A percentile compares a stretch with the other conserved stretches of the same genome.
Conservation (phyloP, 2,888 invertebrate genomes). For the Lasioglossum leucozonium region DNA sequence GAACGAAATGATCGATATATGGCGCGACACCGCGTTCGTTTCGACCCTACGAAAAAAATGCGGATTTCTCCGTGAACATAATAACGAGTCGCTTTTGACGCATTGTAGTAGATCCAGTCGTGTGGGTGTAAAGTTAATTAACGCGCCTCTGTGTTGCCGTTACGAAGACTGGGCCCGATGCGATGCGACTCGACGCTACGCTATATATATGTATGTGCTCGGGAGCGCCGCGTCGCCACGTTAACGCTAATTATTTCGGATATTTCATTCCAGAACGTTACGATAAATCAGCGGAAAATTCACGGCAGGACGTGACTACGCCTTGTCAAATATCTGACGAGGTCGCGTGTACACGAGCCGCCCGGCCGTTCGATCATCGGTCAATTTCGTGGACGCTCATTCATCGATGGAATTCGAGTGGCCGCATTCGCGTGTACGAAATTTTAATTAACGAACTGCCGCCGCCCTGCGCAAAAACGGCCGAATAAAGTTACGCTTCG, state of each 20-base stretch:
- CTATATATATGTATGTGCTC: no score
- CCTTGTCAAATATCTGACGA: constrained; percentile 55
- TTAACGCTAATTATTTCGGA: constrained; percentile 34
- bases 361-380: constrained; percentile 58
- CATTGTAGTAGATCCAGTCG: constrained; percentile 1
- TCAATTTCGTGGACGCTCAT: constrained; percentile 71
- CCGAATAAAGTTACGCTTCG: constrained; percentile 77
- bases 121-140: constrained; percentile 7
- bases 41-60: background rate
- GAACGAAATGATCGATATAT: background rate
- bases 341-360: constrained; percentile 16
- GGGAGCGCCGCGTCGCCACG: background rate
- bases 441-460: constrained; percentile 80
- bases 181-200: background rate
- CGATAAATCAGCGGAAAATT: constrained; percentile 53
- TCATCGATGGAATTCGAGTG: constrained; percentile 74
- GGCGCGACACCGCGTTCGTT: background rate
- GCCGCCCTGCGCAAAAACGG: constrained; percentile 67
- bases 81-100: background rate
- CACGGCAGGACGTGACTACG: constrained; percentile 39
- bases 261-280: constrained; percentile 37
- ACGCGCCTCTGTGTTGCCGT: background rate
- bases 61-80: background rate
- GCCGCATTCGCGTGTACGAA: constrained; percentile 73
- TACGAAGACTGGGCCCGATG: background rate